Percentiles rank a stretch among this genome's conserved stretches.
These are phyloP conservation scores for Cheilosia scutellata DNA, from an alignment of 2,888 invertebrate genomes.

Conservation along the genomic window DNA sequence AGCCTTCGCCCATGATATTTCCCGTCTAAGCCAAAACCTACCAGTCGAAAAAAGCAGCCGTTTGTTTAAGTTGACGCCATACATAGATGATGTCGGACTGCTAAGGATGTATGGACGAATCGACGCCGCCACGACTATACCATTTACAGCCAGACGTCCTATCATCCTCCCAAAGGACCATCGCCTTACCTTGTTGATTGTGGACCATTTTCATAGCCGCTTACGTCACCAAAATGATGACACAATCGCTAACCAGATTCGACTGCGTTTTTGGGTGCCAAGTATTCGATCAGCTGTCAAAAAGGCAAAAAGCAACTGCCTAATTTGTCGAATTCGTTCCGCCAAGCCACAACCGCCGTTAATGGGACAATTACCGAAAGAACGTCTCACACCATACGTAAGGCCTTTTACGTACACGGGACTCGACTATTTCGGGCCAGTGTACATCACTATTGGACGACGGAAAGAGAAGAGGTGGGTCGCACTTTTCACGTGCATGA, in stretches of 20 bases:
- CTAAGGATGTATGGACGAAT: conserved; percentile 30
- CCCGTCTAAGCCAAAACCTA: conserved; percentile 5
- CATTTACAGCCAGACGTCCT: conserved; percentile 10
- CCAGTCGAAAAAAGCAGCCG: conserved; percentile 7
- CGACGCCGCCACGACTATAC: conserved; percentile 20
- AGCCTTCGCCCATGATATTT: conserved; percentile 17
- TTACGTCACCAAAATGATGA: conserved; percentile 33
- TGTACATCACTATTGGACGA: conserved; percentile 55
- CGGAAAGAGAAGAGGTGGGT: conserved; percentile 56
- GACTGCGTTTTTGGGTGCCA: conserved; percentile 38
- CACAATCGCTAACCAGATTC: conserved; percentile 33
- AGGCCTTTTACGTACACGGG: conserved; percentile 67
- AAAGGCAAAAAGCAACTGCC: conserved; percentile 29
- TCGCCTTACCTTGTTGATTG: conserved; percentile 13
- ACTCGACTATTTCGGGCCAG: conserved; percentile 68
- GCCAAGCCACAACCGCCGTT: conserved; percentile 56
- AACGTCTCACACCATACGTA: conserved; percentile 53
- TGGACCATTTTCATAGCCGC: conserved; percentile 26
- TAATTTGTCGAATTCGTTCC: conserved; percentile 57
- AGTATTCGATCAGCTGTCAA: conserved; percentile 22
- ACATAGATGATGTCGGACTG: conserved; percentile 11
- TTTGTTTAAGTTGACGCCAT: conserved; percentile 18
- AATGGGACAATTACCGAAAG: conserved; percentile 69
- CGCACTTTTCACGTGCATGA: conserved; percentile 61
- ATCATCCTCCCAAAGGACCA: conserved; percentile 40